Conservation (phyloP, 2,888 invertebrate genomes). For the Aethes cnicana region DNA sequence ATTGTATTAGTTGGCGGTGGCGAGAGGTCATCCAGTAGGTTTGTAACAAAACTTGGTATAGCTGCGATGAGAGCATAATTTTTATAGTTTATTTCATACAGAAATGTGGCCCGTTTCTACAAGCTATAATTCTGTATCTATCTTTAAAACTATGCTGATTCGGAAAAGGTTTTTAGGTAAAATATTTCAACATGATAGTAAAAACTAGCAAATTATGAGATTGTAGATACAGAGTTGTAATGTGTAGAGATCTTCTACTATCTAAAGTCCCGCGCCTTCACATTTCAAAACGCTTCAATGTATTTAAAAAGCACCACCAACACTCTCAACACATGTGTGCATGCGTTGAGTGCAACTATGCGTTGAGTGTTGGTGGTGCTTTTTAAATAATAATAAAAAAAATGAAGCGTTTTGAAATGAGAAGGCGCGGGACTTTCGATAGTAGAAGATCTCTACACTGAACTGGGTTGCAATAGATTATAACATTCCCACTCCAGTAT, state of each 20-base stretch:
- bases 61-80: slow-evolving; percentile 71
- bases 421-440: background rate
- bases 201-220: too few relatives aligned
- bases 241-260: too few relatives aligned
- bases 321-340: too few relatives aligned
- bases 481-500: slow-evolving; percentile 70
- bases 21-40: slow-evolving; percentile 70
- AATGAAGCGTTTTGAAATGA: background rate
- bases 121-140: background rate
- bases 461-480: too few relatives aligned
- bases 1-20: slow-evolving; percentile 30
- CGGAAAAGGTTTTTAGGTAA: too few relatives aligned
- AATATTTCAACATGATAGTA: too few relatives aligned
- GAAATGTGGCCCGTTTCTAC: background rate
- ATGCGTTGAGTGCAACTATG: too few relatives aligned
- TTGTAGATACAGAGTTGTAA: too few relatives aligned
- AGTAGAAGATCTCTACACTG: slow-evolving; percentile 12
- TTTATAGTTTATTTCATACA: slow-evolving; percentile 36
- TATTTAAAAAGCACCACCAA: too few relatives aligned
- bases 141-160: too few relatives aligned
- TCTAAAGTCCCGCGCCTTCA: too few relatives aligned
- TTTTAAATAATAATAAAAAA: slow-evolving; percentile 2
- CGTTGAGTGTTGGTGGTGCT: background rate
- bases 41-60: slow-evolving; percentile 67
- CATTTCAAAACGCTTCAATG: too few relatives aligned